phyloP scores from a whole-genome alignment of 2,888 invertebrate species.

The Mantis religiosa region DNA sequence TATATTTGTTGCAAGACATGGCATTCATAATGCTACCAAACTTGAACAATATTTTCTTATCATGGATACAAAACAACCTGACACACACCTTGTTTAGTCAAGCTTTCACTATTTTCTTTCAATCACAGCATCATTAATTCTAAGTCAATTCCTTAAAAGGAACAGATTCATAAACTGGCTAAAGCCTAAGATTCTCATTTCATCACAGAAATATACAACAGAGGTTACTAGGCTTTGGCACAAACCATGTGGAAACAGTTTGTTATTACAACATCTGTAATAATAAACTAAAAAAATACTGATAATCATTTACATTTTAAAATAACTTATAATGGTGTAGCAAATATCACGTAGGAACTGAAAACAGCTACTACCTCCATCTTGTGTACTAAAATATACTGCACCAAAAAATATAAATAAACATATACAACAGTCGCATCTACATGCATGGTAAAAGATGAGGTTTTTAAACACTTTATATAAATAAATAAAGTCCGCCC shows the following conservation, averaged over 20 bases:
- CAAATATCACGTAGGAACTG: neutral
- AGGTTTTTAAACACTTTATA: neutral
- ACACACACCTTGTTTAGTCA: neutral
- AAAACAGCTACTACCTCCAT: neutral
- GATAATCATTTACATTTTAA: neutral
- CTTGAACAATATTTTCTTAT: neutral
- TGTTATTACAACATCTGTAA: neutral
- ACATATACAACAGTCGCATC: neutral
- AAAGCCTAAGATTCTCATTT: neutral
- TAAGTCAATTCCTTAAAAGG: neutral
- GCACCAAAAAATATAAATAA: neutral
- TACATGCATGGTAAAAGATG: neutral
- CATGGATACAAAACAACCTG: neutral
- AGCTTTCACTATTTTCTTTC: neutral
- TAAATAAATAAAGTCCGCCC: neutral
- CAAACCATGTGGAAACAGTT: neutral
- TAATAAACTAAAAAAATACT: neutral
- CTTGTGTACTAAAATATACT: neutral
- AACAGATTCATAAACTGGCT: neutral
- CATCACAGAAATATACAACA: neutral
- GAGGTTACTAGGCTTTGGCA: neutral
- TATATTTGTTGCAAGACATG: neutral
- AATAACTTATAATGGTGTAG: neutral
- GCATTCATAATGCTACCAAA: neutral
- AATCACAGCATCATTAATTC: neutral